Base-by-base conservation (phyloP, 2,113 vertebrate species). In the Ageneiosus marmoratus region DNA sequence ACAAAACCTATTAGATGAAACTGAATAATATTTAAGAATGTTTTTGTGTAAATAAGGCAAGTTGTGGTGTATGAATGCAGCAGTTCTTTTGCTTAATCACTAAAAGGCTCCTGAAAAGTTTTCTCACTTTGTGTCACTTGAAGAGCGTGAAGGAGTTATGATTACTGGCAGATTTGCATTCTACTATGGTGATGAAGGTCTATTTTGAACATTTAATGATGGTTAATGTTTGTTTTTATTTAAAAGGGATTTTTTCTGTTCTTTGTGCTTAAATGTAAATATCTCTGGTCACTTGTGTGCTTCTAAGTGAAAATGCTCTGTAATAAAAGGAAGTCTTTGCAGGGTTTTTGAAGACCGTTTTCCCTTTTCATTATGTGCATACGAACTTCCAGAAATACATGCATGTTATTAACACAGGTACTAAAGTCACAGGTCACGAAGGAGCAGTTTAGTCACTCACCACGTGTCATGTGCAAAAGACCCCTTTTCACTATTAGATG, bases 11-110 rank as follows among this genome's bases (percentile, higher is more conserved):
- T 70, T 70, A 58, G 76, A 20, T 79, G 37, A 60, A 79, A 60
- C n/a, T 50, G 13, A 79, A 44, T 63, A 69, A 22, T 83, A 78
- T 79, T 79, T 79, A 84, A 70, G 83, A 46, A 32, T 77, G 4
- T 69, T 78, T 60, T 65, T 78, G 53, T 79, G 65, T 79, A 84
- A 51, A 62, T 84, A 79, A 84, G 55, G 53, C 55, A 34, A 6
- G 50, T 81, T 62, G 34, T 15, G 29, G 32, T 69, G 69, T 78
- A 16, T 44, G 75, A 51, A 44, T 72, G 69, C 27, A 62, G 18
- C 27, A 72, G 24, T 70, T 24, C 44, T 3, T 55, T 72, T 15
- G 41, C 27, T 12, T 70, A 6, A n/a, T 69, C 18, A 41, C 34
- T 18, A 11, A 13, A 12, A 69, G 41, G 24, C 79, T 29, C 80